Conservation (phyloP, 2,888 invertebrate species). For the Carpatolechia fugitivella region DNA sequence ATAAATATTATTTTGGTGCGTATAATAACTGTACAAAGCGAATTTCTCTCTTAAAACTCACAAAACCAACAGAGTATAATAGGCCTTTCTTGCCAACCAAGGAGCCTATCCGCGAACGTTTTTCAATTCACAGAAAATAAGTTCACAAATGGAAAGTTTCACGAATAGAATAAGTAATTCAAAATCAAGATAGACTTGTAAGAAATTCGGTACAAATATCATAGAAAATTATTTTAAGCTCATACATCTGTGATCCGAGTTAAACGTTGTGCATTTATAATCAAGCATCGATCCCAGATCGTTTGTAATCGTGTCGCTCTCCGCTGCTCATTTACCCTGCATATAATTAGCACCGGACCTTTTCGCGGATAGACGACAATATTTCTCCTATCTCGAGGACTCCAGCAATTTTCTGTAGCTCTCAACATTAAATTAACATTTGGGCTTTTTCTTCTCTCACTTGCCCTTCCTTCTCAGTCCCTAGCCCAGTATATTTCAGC, state of each 20-base stretch:
- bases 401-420: conserved; percentile 71
- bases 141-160: too few relatives aligned
- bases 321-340: conserved; percentile 68
- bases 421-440: conserved; percentile 77
- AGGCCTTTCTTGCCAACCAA: too few relatives aligned
- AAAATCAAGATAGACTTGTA: too few relatives aligned
- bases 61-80: conserved; percentile 60
- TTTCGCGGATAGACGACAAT: conserved; percentile 58
- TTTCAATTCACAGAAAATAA: too few relatives aligned
- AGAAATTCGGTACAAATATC: too few relatives aligned
- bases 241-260: too few relatives aligned
- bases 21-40: too few relatives aligned
- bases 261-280: too few relatives aligned
- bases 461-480: conserved; percentile 59
- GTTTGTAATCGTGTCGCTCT: conserved; percentile 36
- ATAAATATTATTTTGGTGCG: conserved; percentile 21
- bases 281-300: conserved; percentile 57
- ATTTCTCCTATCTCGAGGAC: conserved; percentile 68
- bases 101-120: too few relatives aligned
- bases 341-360: conserved; percentile 73
- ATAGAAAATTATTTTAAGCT: too few relatives aligned
- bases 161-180: too few relatives aligned
- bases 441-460: conserved; percentile 68
- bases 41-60: not conserved
- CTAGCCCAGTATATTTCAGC: conserved; percentile 74